phyloP scores from a whole-genome alignment of 2,888 invertebrate species.

The Perithous albicinctus region DNA sequence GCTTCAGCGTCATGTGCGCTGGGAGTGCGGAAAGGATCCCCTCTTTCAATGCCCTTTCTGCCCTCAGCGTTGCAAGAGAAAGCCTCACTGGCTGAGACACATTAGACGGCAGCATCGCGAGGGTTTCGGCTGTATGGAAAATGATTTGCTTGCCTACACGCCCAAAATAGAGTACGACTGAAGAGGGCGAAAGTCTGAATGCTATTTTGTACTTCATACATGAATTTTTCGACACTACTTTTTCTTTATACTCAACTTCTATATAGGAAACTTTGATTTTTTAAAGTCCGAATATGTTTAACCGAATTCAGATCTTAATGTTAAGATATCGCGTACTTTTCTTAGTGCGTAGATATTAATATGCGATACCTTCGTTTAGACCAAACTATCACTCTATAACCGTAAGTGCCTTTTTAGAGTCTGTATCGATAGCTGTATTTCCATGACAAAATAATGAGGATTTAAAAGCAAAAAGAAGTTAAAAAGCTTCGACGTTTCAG shows the following conservation, averaged over 20 bases:
- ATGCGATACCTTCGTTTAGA: not conserved
- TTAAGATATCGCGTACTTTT: constrained; percentile 17
- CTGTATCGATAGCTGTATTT: not conserved
- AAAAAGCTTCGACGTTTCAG: not conserved
- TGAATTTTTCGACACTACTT: not conserved
- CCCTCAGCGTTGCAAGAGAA: constrained; percentile 83
- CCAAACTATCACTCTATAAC: constrained; percentile 15
- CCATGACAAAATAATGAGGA: not conserved
- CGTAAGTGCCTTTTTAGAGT: constrained; percentile 38
- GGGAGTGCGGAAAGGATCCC: constrained; percentile 86
- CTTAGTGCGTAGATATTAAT: constrained; percentile 4
- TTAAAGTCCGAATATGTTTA: not conserved
- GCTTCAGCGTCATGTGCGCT: constrained; percentile 86
- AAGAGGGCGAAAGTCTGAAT: constrained; percentile 3
- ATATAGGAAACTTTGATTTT: not conserved
- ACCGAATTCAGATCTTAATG: constrained; percentile 16
- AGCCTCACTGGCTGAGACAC: constrained; percentile 86
- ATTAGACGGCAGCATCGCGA: constrained; percentile 86
- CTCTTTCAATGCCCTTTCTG: constrained; percentile 85
- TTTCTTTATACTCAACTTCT: not conserved
- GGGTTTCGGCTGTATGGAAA: constrained; percentile 85
- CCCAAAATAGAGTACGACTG: constrained; percentile 65
- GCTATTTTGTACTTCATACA: not conserved
- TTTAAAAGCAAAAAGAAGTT: not conserved
- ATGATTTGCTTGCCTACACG: constrained; percentile 74